phyloP scores from a whole-genome alignment of 1,140 invertebrate genomes.

The Sinella curviseta region DNA sequence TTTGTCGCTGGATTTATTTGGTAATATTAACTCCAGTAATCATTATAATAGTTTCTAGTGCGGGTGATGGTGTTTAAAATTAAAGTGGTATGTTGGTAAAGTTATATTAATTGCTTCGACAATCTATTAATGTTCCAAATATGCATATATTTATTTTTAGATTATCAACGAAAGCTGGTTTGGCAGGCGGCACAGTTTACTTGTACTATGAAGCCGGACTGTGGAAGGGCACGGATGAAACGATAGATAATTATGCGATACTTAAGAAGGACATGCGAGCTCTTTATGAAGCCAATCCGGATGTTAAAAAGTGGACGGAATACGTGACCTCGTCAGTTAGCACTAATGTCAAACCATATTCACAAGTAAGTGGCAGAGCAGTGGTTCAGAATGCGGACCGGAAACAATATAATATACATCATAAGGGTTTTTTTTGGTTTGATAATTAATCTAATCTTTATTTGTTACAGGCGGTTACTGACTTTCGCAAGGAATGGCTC shows the following conservation, averaged over 20 bases:
- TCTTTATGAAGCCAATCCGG: slow-evolving; percentile 26
- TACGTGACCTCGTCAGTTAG: background rate
- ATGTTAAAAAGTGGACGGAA: slow-evolving; percentile 22
- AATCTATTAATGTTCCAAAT: no score
- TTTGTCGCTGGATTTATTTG: no score
- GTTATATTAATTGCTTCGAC: no score
- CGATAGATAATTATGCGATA: slow-evolving; percentile 41
- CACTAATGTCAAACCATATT: background rate
- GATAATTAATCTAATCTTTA: background rate
- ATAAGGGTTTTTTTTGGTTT: no score
- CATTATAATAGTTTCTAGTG: no score
- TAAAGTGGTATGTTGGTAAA: background rate
- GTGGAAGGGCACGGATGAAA: slow-evolving; percentile 42
- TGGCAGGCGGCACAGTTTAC: slow-evolving; percentile 37
- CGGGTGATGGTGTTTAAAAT: no score
- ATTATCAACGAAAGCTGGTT: slow-evolving; percentile 27
- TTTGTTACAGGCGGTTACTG: slow-evolving; percentile 32
- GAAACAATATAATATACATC: no score
- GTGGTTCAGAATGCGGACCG: no score
- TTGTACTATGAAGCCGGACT: slow-evolving; percentile 39
- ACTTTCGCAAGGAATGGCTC: slow-evolving; percentile 45
- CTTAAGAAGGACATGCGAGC: slow-evolving; percentile 29
- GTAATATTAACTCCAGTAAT: no score
- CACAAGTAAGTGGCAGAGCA: slow-evolving; percentile 26
- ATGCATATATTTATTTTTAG: slow-evolving; percentile 27